Percentiles rank a stretch among this genome's conserved stretches.
Evolutionary conservation across 2,797 vertebrate genomes (phyloP).

Genomic region (Loriculus beryllinus): DNA sequence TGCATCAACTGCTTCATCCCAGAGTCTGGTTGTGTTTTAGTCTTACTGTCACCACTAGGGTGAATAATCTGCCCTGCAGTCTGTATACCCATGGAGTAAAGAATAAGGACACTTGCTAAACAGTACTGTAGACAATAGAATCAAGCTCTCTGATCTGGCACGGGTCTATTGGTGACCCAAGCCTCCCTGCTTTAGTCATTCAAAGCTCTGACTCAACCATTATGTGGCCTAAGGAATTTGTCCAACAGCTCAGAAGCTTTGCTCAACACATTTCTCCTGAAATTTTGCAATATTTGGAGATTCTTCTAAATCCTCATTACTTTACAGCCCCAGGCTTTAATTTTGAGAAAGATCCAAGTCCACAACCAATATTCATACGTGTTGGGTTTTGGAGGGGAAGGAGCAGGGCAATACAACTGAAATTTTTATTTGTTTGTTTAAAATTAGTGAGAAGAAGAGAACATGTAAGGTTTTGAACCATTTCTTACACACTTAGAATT

Average conservation of each 20-base stretch:
- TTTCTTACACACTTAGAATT: not conserved
- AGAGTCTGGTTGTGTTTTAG: not conserved
- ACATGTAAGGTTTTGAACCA: not conserved
- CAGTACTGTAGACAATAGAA: not conserved
- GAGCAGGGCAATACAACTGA: rapidly evolving
- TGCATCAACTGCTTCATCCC: not conserved
- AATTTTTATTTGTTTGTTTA: not conserved
- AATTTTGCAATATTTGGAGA: not conserved
- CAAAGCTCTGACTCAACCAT: not conserved
- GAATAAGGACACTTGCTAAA: not conserved
- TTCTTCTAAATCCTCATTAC: not conserved
- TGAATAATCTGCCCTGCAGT: not conserved
- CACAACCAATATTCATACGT: not conserved
- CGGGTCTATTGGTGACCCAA: rapidly evolving
- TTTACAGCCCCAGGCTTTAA: not conserved
- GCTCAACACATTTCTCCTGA: not conserved
- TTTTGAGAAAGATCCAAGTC: not conserved
- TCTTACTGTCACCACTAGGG: not conserved
- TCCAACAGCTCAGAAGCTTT: not conserved
- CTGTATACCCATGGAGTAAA: not conserved
- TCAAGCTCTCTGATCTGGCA: not conserved
- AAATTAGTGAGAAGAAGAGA: not conserved
- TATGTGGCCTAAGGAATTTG: not conserved
- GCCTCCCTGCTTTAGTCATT: not conserved
- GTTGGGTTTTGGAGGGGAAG: not conserved